Conservation (phyloP, 2,888 invertebrate species). For the Beris chalybata region DNA sequence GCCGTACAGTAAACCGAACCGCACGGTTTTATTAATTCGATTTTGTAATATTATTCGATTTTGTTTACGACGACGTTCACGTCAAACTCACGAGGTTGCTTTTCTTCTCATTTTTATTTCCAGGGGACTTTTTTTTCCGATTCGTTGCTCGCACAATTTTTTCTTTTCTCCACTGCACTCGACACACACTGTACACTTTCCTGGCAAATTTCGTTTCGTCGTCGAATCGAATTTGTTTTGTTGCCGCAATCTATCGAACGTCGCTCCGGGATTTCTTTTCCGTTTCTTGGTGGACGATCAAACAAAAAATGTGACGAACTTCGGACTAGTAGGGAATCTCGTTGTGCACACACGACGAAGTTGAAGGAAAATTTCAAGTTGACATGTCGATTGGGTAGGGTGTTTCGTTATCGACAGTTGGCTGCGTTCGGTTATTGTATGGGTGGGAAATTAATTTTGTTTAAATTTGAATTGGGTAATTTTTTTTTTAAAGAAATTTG, state of each 20-base stretch:
- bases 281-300: constrained; percentile 25
- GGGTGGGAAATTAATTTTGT: too few species aligned
- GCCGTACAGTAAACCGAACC: too few species aligned
- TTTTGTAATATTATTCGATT: too few species aligned
- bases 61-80: neutral
- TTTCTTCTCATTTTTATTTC: neutral
- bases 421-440: neutral
- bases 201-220: too few species aligned
- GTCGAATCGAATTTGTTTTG: too few species aligned
- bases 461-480: too few species aligned
- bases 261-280: constrained; percentile 4
- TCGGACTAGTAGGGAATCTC: constrained; percentile 10
- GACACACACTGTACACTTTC: too few species aligned
- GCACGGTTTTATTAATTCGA: too few species aligned
- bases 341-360: constrained; percentile 31
- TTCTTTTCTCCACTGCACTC: neutral
- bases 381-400: constrained; percentile 28
- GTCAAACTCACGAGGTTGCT: constrained; percentile 3
- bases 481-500: too few species aligned
- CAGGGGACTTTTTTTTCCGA: neutral
- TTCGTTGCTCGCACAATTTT: neutral
- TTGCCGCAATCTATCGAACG: too few species aligned
- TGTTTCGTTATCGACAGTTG: neutral
- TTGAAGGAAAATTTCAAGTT: constrained; percentile 9
- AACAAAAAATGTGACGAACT: constrained; percentile 24